Evolutionary conservation across 2,113 vertebrate genomes (phyloP).

Genomic region (Aythya baeri): DNA sequence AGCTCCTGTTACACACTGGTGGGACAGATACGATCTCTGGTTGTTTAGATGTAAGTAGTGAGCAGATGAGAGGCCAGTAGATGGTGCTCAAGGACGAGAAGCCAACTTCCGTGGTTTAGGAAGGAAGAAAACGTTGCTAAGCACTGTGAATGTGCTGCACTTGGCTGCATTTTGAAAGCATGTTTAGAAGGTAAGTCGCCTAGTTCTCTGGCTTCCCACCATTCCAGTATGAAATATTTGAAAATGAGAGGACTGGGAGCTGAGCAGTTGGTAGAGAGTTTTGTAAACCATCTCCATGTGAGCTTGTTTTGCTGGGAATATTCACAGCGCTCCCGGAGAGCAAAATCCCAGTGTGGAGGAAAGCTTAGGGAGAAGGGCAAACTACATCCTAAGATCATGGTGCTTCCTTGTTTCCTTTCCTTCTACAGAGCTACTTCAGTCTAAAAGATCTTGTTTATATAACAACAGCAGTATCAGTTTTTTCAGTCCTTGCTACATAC

Average conservation of each 20-base stretch:
- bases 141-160: neutral
- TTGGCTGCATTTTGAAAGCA: neutral
- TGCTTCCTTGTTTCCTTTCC: neutral
- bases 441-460: neutral
- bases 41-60: neutral
- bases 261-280: neutral
- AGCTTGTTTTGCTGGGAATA: neutral
- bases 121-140: neutral
- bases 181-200: neutral
- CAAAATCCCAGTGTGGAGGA: neutral
- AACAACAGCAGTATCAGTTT: neutral
- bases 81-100: constrained; percentile 58
- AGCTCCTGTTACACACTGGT: constrained; percentile 3
- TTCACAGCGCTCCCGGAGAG: neutral
- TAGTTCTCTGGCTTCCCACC: neutral
- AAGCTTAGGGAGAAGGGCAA: neutral
- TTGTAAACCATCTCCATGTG: neutral
- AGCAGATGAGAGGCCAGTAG: constrained; percentile 2
- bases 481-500: neutral
- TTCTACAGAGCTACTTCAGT: neutral
- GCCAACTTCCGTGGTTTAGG: neutral
- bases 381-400: neutral
- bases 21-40: neutral
- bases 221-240: neutral
- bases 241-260: neutral